These are phyloP conservation scores for Notolepis coatsorum DNA, from an alignment of 2,797 vertebrate genomes.

Conservation along the genomic window DNA sequence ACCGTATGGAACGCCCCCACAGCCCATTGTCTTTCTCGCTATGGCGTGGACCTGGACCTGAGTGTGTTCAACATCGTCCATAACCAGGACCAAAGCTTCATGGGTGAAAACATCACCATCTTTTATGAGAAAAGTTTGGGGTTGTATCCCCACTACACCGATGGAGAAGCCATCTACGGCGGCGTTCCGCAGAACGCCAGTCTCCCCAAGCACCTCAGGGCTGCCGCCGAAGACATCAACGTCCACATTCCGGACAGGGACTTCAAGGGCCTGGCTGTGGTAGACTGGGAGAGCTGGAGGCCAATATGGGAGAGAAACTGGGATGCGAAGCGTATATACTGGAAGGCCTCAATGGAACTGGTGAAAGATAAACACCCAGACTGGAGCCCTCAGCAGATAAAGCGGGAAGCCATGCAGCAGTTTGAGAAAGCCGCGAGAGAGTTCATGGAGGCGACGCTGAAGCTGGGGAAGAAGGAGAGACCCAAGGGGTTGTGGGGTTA, in stretches of 20 bases:
- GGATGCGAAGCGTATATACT: slow-evolving; percentile 86
- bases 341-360: slow-evolving; percentile 77
- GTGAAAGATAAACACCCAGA: slow-evolving; percentile 82
- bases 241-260: slow-evolving; percentile 64
- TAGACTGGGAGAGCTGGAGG: slow-evolving; percentile 97
- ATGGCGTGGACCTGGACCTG: slow-evolving; percentile 85
- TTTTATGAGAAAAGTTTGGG: slow-evolving; percentile 88
- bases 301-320: slow-evolving; percentile 93
- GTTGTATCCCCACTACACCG: slow-evolving; percentile 84
- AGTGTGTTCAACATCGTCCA: slow-evolving; percentile 85
- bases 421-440: slow-evolving; percentile 79
- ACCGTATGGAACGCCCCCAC: slow-evolving; percentile 93
- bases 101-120: slow-evolving; percentile 87
- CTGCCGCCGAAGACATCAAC: slow-evolving; percentile 72
- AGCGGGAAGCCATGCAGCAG: slow-evolving; percentile 72
- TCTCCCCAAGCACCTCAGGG: slow-evolving; percentile 81
- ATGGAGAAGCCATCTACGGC: slow-evolving; percentile 77
- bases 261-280: slow-evolving; percentile 86
- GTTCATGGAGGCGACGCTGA: slow-evolving; percentile 88
- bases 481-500: slow-evolving; percentile 90
- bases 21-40: slow-evolving; percentile 70
- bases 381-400: slow-evolving; percentile 80
- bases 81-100: slow-evolving; percentile 86
- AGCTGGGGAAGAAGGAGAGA: slow-evolving; percentile 76
- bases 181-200: slow-evolving; percentile 93